Evolutionary conservation across 2,888 invertebrate genomes (phyloP).

Genomic region (Andrena camellia): DNA sequence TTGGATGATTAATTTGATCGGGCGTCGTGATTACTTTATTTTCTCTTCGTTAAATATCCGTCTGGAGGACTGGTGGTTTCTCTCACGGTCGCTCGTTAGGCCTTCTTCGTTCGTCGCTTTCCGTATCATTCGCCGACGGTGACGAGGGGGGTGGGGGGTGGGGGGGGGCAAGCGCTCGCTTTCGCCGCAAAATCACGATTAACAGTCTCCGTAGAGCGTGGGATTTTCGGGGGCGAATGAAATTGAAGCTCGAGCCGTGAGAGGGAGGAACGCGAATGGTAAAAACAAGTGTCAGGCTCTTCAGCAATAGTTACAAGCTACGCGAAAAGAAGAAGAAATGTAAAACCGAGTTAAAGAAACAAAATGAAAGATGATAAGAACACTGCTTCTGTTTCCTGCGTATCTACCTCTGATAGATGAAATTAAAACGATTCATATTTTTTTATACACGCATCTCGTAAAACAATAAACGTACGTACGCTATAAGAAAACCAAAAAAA

Average conservation of each 20-base stretch:
- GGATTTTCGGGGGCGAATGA: conserved; percentile 14
- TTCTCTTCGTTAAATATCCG: conserved; percentile 12
- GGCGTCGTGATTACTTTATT: conserved; percentile 56
- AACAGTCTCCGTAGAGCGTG: neutral
- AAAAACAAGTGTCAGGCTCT: conserved; percentile 21
- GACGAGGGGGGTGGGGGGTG: neutral
- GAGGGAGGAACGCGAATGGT: conserved; percentile 27
- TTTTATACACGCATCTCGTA: conserved; percentile 80
- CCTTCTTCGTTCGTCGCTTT: neutral
- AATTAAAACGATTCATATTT: conserved; percentile 81
- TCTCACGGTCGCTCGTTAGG: conserved; percentile 24
- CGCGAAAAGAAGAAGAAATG: conserved; percentile 18
- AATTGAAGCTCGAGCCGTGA: conserved; percentile 43
- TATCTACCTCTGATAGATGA: conserved; percentile 81
- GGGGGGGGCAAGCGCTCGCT: no score
- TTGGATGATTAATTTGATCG: conserved; percentile 62
- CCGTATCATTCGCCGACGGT: neutral
- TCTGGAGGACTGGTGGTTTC: conserved; percentile 30
- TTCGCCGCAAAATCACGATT: neutral
- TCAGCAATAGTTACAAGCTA: conserved; percentile 53
- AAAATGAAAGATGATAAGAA: conserved; percentile 61
- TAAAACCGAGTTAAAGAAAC: conserved; percentile 27
- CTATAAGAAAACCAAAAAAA: conserved; percentile 66
- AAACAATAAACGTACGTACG: conserved; percentile 76
- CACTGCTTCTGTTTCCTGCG: conserved; percentile 81